phyloP scores from a whole-genome alignment of 2,888 invertebrate species.

The Lasiommata megera region DNA sequence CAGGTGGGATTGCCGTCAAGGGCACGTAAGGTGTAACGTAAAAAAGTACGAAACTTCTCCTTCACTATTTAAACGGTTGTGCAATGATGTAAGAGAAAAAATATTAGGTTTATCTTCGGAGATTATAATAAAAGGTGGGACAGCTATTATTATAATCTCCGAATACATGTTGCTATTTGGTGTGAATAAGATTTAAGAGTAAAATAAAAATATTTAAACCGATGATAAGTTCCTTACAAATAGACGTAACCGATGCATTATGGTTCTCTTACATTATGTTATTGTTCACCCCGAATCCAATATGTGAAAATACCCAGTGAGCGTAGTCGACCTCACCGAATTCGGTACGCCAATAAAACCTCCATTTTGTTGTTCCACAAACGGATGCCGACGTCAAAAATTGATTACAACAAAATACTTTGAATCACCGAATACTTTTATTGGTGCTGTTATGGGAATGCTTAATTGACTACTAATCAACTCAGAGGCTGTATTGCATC shows the following conservation, averaged over 20 bases:
- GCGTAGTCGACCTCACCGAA: slow-evolving; percentile 63
- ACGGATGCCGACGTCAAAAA: slow-evolving; percentile 75
- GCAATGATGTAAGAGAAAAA: no score
- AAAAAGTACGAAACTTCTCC: no score
- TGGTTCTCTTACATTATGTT: not conserved
- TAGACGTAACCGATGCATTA: slow-evolving; percentile 3
- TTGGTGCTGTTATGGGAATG: slow-evolving; percentile 73
- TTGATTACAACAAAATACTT: slow-evolving; percentile 80
- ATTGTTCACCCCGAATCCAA: slow-evolving; percentile 18
- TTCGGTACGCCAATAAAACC: slow-evolving; percentile 78
- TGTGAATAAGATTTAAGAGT: no score
- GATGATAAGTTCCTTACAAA: not conserved
- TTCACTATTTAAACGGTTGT: no score
- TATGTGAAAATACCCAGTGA: slow-evolving; percentile 31
- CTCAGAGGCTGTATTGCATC: slow-evolving; percentile 29
- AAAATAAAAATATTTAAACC: not conserved
- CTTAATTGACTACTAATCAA: slow-evolving; percentile 67
- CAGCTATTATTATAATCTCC: no score
- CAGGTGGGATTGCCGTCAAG: no score
- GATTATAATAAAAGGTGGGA: no score
- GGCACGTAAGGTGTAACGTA: no score
- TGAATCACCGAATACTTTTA: slow-evolving; percentile 76
- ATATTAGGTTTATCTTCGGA: no score
- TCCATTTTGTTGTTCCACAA: slow-evolving; percentile 67
- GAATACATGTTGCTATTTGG: no score